phyloP scores from a whole-genome alignment of 2,797 vertebrate species.

The Chrysocyon brachyurus region DNA sequence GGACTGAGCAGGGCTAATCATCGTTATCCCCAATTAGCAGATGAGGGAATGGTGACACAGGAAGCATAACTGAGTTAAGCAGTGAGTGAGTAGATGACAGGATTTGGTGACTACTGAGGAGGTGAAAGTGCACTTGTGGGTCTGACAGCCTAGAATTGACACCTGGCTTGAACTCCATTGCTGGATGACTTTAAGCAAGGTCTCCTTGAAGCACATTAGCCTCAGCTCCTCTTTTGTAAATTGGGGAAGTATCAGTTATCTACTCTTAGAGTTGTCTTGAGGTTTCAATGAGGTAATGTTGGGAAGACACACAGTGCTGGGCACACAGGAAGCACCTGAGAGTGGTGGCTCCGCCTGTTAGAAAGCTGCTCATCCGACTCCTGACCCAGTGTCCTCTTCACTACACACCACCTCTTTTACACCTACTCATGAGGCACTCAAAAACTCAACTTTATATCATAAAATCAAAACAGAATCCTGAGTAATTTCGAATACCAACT shows the following conservation, averaged over 20 bases:
- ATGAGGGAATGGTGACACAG: background rate
- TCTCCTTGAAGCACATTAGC: background rate
- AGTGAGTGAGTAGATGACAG: background rate
- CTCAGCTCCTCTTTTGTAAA: background rate
- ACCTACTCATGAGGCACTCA: background rate
- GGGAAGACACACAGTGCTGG: background rate
- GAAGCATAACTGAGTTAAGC: background rate
- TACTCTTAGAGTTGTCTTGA: background rate
- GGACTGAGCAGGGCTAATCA: background rate
- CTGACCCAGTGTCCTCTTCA: background rate
- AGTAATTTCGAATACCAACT: constrained; percentile 51
- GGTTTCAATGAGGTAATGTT: background rate
- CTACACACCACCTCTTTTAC: background rate
- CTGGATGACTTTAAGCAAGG: background rate
- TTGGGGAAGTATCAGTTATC: background rate
- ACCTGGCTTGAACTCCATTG: background rate
- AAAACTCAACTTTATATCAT: background rate
- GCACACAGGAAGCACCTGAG: background rate
- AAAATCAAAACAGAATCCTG: constrained; percentile 24
- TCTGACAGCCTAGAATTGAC: background rate
- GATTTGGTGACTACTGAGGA: background rate
- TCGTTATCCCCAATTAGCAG: background rate
- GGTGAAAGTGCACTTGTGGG: background rate
- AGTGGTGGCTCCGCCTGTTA: background rate
- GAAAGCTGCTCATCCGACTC: background rate